Evolutionary conservation across 2,888 invertebrate species (phyloP), one percentile per base, ranked within the genome.

Genomic region (Podotricha telesiphe): DNA sequence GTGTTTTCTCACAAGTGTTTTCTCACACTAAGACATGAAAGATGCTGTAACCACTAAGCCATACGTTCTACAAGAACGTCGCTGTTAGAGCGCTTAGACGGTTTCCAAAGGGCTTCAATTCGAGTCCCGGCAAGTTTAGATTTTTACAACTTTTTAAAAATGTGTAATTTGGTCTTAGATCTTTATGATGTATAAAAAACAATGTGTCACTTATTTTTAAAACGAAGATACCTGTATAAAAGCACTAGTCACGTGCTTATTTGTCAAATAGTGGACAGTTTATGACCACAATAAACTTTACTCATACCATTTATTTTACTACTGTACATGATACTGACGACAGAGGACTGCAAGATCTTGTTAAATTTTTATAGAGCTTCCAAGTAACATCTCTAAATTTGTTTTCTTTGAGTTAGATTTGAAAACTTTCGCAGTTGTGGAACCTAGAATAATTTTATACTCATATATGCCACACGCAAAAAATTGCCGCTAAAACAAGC

Each of bases 241-340:
- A 17, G 11, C n/a, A 34, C 28, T 8, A 58, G 10, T 15, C 5
- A 22, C 22, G 10, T 59, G 19, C 22, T 50, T 51, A 20, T 61
- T 34, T 61, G 53, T 53, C 53, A 67, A 61, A 62, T 51, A 51
- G 19, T 61, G 59, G 59, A 34, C 58, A 8, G 48, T 66, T 66
- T 61, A 67, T 61, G 66, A 61, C 59, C 59, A 61, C 51, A 61
- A 67, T 67, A 61, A 67, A 67, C 42, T 67, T 67, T 15, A 51
- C 19, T 19, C 51, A 61, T 45, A 53, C 34, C 51, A 42, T 51
- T 61, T 61, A 42, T 51, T 58, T 66, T 61, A 61, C 51, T 22
- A 13, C 34, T 45, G 13, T 11, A 47, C 42, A 42, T 22, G 22
- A 45, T 59, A 6, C 6, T 34, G 51, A 34, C 51, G 65, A 7